phyloP scores from a whole-genome alignment of 2,888 invertebrate genomes.

The Agrotis clavis region DNA sequence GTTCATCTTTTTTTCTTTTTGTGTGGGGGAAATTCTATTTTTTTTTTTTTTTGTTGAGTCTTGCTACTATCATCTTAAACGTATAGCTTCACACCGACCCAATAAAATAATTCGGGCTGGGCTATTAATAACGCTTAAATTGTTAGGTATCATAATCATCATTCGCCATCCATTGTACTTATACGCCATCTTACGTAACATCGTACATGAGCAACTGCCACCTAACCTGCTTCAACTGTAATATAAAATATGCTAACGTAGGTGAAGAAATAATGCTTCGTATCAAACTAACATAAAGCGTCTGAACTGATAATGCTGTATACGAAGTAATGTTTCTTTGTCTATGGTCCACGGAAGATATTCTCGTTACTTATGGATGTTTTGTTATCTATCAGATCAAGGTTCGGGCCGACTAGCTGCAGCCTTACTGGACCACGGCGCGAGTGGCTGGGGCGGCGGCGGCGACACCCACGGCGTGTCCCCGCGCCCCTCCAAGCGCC shows the following conservation, averaged over 20 bases:
- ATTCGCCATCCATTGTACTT: slow-evolving; percentile 20
- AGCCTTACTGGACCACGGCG: slow-evolving; percentile 92
- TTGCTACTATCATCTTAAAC: slow-evolving; percentile 18
- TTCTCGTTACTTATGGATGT: slow-evolving; percentile 11
- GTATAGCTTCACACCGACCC: slow-evolving; percentile 16
- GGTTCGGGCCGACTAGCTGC: slow-evolving; percentile 90
- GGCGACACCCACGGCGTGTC: slow-evolving; percentile 85
- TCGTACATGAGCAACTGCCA: slow-evolving; percentile 8
- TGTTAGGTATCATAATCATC: slow-evolving; percentile 3
- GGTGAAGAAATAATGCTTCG: slow-evolving; percentile 9
- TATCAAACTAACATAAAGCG: neutral
- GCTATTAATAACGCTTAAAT: slow-evolving; percentile 21
- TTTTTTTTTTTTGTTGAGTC: neutral
- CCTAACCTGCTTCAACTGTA: slow-evolving; percentile 40
- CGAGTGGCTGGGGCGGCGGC: slow-evolving; percentile 79
- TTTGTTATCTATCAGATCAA: slow-evolving; percentile 71
- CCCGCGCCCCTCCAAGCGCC: slow-evolving; percentile 93
- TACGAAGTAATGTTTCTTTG: slow-evolving; percentile 4
- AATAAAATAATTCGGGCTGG: slow-evolving; percentile 4
- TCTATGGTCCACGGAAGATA: neutral
- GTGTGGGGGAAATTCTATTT: slow-evolving; percentile 2
- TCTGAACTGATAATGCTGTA: neutral
- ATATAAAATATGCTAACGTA: slow-evolving; percentile 20
- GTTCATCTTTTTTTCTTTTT: slow-evolving; percentile 40
- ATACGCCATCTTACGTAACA: slow-evolving; percentile 11